Base-by-base conservation (phyloP, 2,888 invertebrate species). In the Metellina segmentata region DNA sequence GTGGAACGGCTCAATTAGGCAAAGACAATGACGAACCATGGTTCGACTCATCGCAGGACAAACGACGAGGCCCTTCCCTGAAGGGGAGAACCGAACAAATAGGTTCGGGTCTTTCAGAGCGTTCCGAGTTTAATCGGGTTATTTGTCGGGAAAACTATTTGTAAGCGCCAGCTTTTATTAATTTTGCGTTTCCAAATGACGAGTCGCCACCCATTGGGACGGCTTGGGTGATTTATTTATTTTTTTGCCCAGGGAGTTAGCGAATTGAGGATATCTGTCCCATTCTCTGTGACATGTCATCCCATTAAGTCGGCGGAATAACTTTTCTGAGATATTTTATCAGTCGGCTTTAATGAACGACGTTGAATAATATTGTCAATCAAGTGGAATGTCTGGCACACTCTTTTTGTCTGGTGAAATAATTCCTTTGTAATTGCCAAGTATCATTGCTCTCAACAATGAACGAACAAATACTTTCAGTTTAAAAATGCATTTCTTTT, bases 1-100 rank as follows among this genome's bases (percentile, higher is more conserved):
- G 20, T 53, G 89, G 78, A 89, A 83, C 83, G 83, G 89, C 89
- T 89, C 78, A 89, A 89, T 89, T 89, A 89, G 83, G 34, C 77
- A 70, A 71, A 83, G 83, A 89, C 83, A 89, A 89, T 82, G 89
- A 83, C 89, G 89, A 77, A 70, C 89, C 88, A 34, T 53, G 20
- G 19, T 19, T 52, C 34, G 20, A 71, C 51, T 86, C 86, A 71
- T 78, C 78, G 19, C 48, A 71, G 70, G 78, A 78, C 78, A 86
- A 86, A 78, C 70, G 34, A 70, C 13, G 70, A 70, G 70, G n/a
- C 34, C 74, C 34, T 20, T 11, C 74, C 48, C 13, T 74, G 77
- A 77, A n/a, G 34, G 52, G 77, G 48, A 81, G 34, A 34, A 34
- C 34, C 1, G 34, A 34, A 34, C 81, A 81, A 81, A 81, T 81